A percentile compares a stretch with the other conserved stretches of the same genome.
Evolutionary conservation across 2,888 invertebrate genomes (phyloP).

Genomic region (Orchesella flavescens): DNA sequence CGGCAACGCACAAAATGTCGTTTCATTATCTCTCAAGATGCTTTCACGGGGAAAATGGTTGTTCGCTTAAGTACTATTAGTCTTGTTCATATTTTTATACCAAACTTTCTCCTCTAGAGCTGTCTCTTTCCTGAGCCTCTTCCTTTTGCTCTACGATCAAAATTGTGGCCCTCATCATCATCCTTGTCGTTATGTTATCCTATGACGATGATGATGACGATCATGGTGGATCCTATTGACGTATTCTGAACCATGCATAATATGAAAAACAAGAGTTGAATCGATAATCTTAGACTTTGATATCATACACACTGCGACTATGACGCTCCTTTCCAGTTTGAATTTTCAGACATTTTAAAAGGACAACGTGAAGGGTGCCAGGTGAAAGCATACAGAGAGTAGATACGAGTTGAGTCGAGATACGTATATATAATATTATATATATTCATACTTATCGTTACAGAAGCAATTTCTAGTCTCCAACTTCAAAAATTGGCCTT

Average conservation of each 20-base stretch:
- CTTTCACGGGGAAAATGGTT: conserved; percentile 55
- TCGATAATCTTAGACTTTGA: conserved; percentile 23
- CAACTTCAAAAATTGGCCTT: conserved; percentile 41
- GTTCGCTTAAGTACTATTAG: conserved; percentile 23
- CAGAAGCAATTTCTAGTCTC: conserved; percentile 10
- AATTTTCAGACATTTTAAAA: no score
- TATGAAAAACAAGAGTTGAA: conserved; percentile 33
- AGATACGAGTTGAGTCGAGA: no score
- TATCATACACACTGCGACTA: no score
- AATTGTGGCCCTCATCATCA: conserved; percentile 44
- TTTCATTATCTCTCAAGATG: conserved; percentile 60
- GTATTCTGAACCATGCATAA: conserved; percentile 29
- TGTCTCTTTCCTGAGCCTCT: conserved; percentile 16
- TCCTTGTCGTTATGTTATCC: conserved; percentile 50
- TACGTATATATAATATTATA: no score
- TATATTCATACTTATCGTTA: conserved; percentile 1
- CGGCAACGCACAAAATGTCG: conserved; percentile 50
- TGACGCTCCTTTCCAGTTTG: no score
- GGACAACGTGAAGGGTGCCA: no score
- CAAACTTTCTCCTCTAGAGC: conserved; percentile 5
- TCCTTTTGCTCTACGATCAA: conserved; percentile 23
- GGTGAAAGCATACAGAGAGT: no score
- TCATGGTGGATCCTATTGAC: conserved; percentile 1
- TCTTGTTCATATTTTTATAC: not conserved
- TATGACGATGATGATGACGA: conserved; percentile 19